Base-by-base conservation (phyloP, 1,140 invertebrate genomes). In the Diabrotica virgifera region DNA sequence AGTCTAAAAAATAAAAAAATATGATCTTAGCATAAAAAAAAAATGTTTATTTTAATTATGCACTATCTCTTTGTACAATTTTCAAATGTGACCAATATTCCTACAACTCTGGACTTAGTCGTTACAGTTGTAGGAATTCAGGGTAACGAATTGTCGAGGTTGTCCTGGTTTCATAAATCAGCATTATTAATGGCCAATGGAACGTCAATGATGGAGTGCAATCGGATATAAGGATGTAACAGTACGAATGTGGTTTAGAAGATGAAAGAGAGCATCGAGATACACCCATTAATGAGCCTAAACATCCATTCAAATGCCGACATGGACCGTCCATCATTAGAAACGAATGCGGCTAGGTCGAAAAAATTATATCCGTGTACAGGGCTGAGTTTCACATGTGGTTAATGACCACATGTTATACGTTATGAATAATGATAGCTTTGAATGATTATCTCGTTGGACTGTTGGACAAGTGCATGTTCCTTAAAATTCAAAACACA, bases 221-320 rank as follows among this genome's bases (percentile, higher is more conserved):
- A 46, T 51, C 58, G 10, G 58, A 50, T 59, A 59, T 38, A 51
- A 38, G 24, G 37, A 46, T 40, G 38, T 46, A 46, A 57, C n/a
- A 50, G 13, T 57, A 50, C 35, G 24, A 9, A 59, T 50, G 58
- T 59, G 46, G 58, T 59, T 50, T 24, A 35, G 58, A 59, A 50
- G 50, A 59, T 59, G 58, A 59, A 51, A 37, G 58, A 59, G 46
- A 37, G 38, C 12, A 46, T 51, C 12, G 9, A 57, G 36, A 11
- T 57, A 36, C 55, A 12, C 37, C 61, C 64, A 70, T 70, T 70
- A 70, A 70, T 67, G 64, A 66, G 67, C 66, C 65, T 65, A 70
- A 70, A 70, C 69, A 70, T 57, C 55, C 67, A 66, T 65, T 71
- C 59, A 69, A 54, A 66, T 59, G 40, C 65, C 70, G 65, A 67